Base-by-base conservation (phyloP, 2,888 invertebrate genomes). In the Podotricha telesiphe region DNA sequence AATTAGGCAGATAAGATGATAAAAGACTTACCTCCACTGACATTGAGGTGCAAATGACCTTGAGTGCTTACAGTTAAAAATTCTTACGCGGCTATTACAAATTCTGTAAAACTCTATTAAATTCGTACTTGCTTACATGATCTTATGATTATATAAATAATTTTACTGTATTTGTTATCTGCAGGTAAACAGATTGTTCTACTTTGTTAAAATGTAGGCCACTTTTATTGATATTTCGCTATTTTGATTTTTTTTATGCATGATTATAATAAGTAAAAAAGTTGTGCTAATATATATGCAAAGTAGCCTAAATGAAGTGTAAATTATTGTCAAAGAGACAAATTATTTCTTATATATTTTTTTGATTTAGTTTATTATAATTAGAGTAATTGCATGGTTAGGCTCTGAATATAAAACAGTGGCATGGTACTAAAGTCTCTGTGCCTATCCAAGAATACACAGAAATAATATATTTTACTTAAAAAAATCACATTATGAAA, bases 1-100 rank as follows among this genome's bases (percentile, higher is more conserved):
- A 86, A 84, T 83, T 85, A 84, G 84, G 82, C 77, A 88, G 86
- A 88, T 86, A 84, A 79, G 79, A 74, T 78, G 92, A 92, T 91
- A 91, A 89, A 78, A 80, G 76, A 76, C 77, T 83, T 85, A 86
- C 85, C 83, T 85, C 83, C 79, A 79, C 77, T 88, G 91, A 86
- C 91, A 89, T 90, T 91, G 91, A 81, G 75, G 72, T 74, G 72
- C 64, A 34, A 37, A 34, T 78, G 86, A 82, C 91, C 90, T 89
- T 90, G 86, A 75, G 62, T 22, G 8, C 15, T 40, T 40, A 40
- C 15, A 40, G 40, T 58, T 59, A 45, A 59, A 59, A 59, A 59
- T 22, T 59, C 15, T 42, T 42, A 59, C 15, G 42, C 6, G 3
- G 15, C 20, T 58, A 22, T 42, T 42, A 58, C 10, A 17, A 51